Evolutionary conservation across 2,797 vertebrate species (phyloP), one percentile per base, ranked within the genome.

Genomic region (Knipowitschia caucasica): DNA sequence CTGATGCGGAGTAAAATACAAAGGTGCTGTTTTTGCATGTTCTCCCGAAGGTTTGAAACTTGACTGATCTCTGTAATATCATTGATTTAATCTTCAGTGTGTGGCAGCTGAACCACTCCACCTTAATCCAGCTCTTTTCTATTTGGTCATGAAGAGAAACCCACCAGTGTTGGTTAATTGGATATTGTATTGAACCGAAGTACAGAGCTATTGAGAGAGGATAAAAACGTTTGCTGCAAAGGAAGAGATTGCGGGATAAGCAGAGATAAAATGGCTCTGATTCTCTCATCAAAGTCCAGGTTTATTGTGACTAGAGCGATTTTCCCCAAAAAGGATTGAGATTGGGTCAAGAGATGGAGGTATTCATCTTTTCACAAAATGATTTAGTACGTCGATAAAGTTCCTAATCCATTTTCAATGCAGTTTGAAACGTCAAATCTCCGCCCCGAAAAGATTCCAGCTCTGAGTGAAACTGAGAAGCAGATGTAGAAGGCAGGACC

Each of bases 141-240:
- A 70, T 70, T 60, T 57, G 67, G 64, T 64, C 26, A 64, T 61
- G 33, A 53, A 29, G 46, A 53, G 44, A 63, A 58, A 59, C 11
- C 52, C 26, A 50, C 24, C 21, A 43, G 59, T 50, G 63, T 69
- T 65, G 67, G 68, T 75, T 82, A 78, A 84, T 80, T 82, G 65
- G 71, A 80, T 80, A 79, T 82, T 73, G 77, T 77, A 85, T 78
- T 55, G 70, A 85, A 68, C 69, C 56, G 50, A 77, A 73, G 71
- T 67, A 69, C 58, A 59, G 57, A 68, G 63, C 57, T 57, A 54
- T 58, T 45, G 53, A 62, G 74, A 47, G 53, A 62, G 74, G 62
- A 78, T 79, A 71, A 75, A 57, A 77, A 77, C 59, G 70, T 86
- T 78, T 75, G 54, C 62, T 62, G 55, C 60, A 57, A 66, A 56